Evolutionary conservation across 2,888 invertebrate species (phyloP), one percentile per base, ranked within the genome.

Genomic region (Acleris emargana): DNA sequence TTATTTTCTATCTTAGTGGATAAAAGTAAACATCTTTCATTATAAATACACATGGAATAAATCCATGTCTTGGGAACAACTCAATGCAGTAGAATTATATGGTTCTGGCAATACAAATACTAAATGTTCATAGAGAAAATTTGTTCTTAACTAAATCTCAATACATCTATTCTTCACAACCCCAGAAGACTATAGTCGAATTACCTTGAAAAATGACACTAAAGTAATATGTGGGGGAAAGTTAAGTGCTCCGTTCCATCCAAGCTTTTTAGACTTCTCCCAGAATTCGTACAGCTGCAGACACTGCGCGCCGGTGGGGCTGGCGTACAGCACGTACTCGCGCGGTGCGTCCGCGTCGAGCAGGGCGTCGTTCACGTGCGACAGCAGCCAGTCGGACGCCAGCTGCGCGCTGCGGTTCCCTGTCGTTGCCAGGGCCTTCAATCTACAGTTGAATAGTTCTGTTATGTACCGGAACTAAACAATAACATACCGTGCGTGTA

Each of bases 211-310:
- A 87, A 97, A 97, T 16, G 97, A 96, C 62, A 97, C 97, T 62
- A 98, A 91, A 7, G 98, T 98, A 71, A 98, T 96, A 79, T 98
- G 98, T 2, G 98, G 98, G 67, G 97, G 95, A 84, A 96, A 97
- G 83, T 97, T 97, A 77, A 97, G 98, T 1, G 97, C 97, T 22
- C 97, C 97, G 88, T 98, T 98, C 96, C 97, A 97, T 6, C 96
- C 95, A 13, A 94, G 86, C 42, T 94, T 89, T 74, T 95, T 94
- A 0, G 97, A 97, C 78, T 96, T 96, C 1, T 94, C 92, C 96
- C 96, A 97, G 84, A 97, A 98, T 58, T 94, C 93, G 57, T 95
- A 94, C 20, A 97, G 86, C 77, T 96, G 95, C 62, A 95, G 94
- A 0, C 96, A 88, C 71, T 98, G 93, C 0, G 93, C 89, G 2